Percentiles rank a stretch among this genome's conserved stretches.
These are phyloP conservation scores for Lochmaea capreae DNA, from an alignment of 2,888 invertebrate species.

Conservation along the genomic window DNA sequence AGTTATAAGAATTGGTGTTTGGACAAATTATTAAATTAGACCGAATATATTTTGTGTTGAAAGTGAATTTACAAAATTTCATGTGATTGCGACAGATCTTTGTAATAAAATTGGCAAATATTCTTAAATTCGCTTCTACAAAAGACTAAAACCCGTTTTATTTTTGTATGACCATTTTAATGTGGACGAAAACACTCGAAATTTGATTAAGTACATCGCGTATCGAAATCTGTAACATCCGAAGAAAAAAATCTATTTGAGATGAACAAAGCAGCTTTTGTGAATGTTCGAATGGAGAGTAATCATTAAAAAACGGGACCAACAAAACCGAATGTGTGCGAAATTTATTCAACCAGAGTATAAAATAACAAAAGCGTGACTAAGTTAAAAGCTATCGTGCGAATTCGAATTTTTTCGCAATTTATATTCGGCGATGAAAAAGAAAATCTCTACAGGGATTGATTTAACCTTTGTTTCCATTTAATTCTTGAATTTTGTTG, in stretches of 20 bases:
- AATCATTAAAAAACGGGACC: constrained; percentile 12
- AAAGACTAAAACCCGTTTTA: too few species aligned
- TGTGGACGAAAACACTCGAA: too few species aligned
- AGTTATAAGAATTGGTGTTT: too few species aligned
- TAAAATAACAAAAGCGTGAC: constrained; percentile 19
- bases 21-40: too few species aligned
- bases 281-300: constrained; percentile 9
- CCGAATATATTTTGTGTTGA: too few species aligned
- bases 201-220: too few species aligned
- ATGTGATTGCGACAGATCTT: too few species aligned
- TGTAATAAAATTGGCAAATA: too few species aligned
- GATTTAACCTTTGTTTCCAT: background rate
- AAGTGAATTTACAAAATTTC: too few species aligned
- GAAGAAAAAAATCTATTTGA: background rate
- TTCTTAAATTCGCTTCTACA: too few species aligned
- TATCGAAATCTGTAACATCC: background rate
- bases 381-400: constrained; percentile 14
- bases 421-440: constrained; percentile 5
- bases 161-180: too few species aligned
- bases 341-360: constrained; percentile 18
- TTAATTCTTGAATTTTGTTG: background rate
- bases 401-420: constrained; percentile 7
- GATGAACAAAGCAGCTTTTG: background rate
- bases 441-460: background rate
- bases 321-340: constrained; percentile 8